Evolutionary conservation across 2,888 invertebrate genomes (phyloP).

Genomic region (Eupsilia transversa): DNA sequence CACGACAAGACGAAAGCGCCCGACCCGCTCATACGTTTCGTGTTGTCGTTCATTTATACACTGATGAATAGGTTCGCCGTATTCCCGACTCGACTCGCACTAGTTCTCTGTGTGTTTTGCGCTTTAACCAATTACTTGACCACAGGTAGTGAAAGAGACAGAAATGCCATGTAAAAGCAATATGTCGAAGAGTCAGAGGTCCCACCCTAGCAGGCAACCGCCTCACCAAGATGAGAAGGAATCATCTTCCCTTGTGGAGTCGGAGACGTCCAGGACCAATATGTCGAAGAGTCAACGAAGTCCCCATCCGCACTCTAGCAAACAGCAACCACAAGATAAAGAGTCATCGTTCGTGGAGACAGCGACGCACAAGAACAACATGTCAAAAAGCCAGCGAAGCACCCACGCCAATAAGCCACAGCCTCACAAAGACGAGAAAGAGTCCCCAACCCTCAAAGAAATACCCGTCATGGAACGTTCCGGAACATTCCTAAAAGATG

Average conservation of each 20-base stretch:
- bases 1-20: neutral
- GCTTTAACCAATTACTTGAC: neutral
- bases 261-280: conserved; percentile 48
- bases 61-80: neutral
- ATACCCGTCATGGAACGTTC: conserved; percentile 91
- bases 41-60: neutral
- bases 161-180: conserved; percentile 47
- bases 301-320: conserved; percentile 46
- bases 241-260: conserved; percentile 44
- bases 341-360: conserved; percentile 58
- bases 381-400: conserved; percentile 42
- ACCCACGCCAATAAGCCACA: conserved; percentile 53
- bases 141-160: conserved; percentile 72
- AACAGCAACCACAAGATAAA: conserved; percentile 40
- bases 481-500: conserved; percentile 94
- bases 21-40: neutral
- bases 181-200: conserved; percentile 43
- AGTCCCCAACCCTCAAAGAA: conserved; percentile 53
- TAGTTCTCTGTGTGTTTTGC: neutral
- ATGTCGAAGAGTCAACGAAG: conserved; percentile 46
- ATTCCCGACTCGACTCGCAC: neutral
- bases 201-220: conserved; percentile 50
- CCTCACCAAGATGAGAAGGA: conserved; percentile 49
- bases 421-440: conserved; percentile 45
- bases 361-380: conserved; percentile 36